phyloP scores from a whole-genome alignment of 1,140 invertebrate genomes.

The Sitobion miscanthi region DNA sequence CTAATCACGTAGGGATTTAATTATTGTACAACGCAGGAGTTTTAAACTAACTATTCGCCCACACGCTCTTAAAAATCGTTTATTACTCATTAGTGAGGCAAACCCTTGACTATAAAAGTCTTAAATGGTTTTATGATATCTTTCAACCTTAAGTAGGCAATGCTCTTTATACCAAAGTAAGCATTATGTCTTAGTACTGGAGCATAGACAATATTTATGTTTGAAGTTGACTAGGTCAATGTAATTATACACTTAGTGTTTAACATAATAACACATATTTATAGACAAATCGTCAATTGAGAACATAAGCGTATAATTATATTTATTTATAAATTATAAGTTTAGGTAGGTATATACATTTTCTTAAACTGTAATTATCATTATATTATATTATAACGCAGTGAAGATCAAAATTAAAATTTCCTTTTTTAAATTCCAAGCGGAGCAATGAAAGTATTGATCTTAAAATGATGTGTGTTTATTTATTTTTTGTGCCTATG shows the following conservation, averaged over 20 bases:
- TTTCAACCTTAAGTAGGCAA: background rate
- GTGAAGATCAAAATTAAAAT: background rate
- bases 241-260: background rate
- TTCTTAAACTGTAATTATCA: too few species aligned
- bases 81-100: background rate
- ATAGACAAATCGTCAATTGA: background rate
- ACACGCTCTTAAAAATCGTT: background rate
- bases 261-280: background rate
- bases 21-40: background rate
- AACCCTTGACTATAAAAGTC: background rate
- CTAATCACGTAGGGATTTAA: background rate
- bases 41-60: background rate
- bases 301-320: background rate
- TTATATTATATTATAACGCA: too few species aligned
- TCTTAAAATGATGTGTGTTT: too few species aligned
- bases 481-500: too few species aligned
- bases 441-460: too few species aligned
- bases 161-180: background rate
- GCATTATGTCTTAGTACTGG: background rate
- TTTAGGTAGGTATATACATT: too few species aligned
- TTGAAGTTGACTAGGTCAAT: background rate
- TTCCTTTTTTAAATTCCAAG: too few species aligned
- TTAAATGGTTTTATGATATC: background rate
- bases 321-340: too few species aligned
- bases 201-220: background rate